Conservation (phyloP, 2,888 invertebrate species). For the Eumacrocentrus americanus region DNA sequence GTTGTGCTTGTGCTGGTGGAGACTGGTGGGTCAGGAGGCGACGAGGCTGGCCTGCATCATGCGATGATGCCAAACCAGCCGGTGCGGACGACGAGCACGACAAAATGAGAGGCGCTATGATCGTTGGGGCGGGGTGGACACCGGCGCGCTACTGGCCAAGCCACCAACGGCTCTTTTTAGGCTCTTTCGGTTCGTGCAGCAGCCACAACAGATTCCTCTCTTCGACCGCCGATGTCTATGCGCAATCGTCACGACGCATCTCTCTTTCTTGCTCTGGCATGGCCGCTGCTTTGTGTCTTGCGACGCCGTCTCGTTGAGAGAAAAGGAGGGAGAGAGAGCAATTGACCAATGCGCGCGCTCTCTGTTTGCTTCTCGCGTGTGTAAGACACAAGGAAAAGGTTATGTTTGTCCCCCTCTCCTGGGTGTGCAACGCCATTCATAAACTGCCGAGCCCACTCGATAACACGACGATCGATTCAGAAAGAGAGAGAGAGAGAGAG, state of each 20-base stretch:
- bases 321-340: no score
- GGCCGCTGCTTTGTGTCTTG: no score
- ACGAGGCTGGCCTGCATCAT: constrained; percentile 5
- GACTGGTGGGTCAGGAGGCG: constrained; percentile 5
- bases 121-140: constrained; percentile 21
- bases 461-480: constrained; percentile 11
- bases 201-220: neutral
- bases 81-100: constrained; percentile 6
- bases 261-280: neutral
- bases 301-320: no score
- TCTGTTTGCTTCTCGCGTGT: constrained; percentile 1
- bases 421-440: constrained; percentile 51
- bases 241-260: constrained; percentile 11
- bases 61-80: constrained; percentile 18
- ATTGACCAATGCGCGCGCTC: constrained; percentile 8
- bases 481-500: no score
- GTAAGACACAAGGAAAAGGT: constrained; percentile 30
- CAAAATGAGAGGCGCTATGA: constrained; percentile 14
- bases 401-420: constrained; percentile 36
- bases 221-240: constrained; percentile 3
- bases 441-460: constrained; percentile 33
- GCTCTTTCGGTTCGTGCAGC: neutral
- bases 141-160: constrained; percentile 3
- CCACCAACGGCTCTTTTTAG: neutral
- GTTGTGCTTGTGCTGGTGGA: neutral